Percentiles rank a stretch among this genome's conserved stretches.
Conservation (phyloP, 2,888 invertebrate genomes). For the Nemoura dubitans region DNA sequence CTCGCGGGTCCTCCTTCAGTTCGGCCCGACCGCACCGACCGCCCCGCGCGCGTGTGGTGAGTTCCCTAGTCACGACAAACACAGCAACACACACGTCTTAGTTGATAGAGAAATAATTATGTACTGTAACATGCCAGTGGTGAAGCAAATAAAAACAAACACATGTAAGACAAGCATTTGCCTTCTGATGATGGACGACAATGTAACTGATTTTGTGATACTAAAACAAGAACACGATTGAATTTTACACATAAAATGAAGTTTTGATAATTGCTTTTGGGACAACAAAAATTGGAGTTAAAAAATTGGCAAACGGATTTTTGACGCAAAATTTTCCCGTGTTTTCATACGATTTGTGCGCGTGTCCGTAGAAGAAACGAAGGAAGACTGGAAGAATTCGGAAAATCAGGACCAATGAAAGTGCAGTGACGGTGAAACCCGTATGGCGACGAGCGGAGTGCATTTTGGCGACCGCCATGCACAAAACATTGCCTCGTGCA, state of each 20-base stretch:
- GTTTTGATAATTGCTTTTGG: constrained; percentile 52
- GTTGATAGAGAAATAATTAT: constrained; percentile 24
- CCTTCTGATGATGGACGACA: constrained; percentile 51
- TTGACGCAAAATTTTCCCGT: constrained; percentile 32
- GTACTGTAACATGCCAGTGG: constrained; percentile 29
- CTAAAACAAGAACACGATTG: constrained; percentile 50
- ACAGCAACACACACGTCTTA: constrained; percentile 30
- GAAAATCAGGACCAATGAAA: constrained; percentile 17
- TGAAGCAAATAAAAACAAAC: constrained; percentile 9
- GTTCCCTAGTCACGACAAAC: constrained; percentile 48
- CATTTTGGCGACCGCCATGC: constrained; percentile 12
- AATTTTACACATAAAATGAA: constrained; percentile 51
- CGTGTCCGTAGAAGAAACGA: background rate
- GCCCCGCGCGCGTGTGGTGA: constrained; percentile 44
- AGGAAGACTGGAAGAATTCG: constrained; percentile 20
- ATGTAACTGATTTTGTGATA: constrained; percentile 52
- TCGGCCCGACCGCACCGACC: background rate
- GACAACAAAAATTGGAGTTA: constrained; percentile 42
- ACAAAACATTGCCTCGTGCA: constrained; percentile 4
- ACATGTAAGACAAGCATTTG: constrained; percentile 44
- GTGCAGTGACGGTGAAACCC: background rate
- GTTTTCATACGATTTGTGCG: constrained; percentile 22
- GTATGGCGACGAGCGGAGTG: background rate
- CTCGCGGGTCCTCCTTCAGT: background rate
- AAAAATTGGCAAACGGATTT: constrained; percentile 35